Evolutionary conservation across 2,113 vertebrate species (phyloP).

Genomic region (Paralichthys olivaceus): DNA sequence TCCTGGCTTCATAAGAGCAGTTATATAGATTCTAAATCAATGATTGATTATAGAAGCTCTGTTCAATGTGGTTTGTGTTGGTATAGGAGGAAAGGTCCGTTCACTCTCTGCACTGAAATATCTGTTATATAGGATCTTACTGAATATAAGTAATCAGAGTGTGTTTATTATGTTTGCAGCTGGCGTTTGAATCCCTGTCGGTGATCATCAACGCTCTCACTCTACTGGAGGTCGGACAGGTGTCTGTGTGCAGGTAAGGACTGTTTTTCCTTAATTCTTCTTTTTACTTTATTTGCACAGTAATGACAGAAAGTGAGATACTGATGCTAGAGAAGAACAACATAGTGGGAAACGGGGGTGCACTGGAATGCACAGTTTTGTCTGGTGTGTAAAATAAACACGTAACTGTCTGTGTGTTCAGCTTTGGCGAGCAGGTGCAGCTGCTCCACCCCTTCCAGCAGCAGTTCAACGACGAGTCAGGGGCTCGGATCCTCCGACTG

Average conservation of each 20-base stretch:
- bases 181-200: conserved; percentile 96
- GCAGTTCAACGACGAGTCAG: conserved; percentile 92
- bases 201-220: conserved; percentile 95
- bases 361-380: background rate
- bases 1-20: background rate
- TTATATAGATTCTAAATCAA: background rate
- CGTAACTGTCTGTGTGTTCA: conserved; percentile 50
- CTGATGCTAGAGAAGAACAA: too few species aligned
- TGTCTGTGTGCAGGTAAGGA: conserved; percentile 94
- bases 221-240: conserved; percentile 95
- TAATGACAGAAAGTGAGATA: background rate
- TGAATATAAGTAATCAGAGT: background rate
- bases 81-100: too few species aligned
- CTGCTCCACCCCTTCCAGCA: conserved; percentile 96
- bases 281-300: background rate
- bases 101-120: too few species aligned
- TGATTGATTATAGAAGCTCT: too few species aligned
- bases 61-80: background rate
- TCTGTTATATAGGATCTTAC: background rate
- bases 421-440: conserved; percentile 95
- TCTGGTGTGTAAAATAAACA: background rate
- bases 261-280: too few species aligned
- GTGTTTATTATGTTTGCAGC: conserved; percentile 73
- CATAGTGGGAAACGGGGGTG: background rate
- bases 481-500: conserved; percentile 89